Conservation (phyloP, 2,797 vertebrate genomes). For the Sitta carolinensis region DNA sequence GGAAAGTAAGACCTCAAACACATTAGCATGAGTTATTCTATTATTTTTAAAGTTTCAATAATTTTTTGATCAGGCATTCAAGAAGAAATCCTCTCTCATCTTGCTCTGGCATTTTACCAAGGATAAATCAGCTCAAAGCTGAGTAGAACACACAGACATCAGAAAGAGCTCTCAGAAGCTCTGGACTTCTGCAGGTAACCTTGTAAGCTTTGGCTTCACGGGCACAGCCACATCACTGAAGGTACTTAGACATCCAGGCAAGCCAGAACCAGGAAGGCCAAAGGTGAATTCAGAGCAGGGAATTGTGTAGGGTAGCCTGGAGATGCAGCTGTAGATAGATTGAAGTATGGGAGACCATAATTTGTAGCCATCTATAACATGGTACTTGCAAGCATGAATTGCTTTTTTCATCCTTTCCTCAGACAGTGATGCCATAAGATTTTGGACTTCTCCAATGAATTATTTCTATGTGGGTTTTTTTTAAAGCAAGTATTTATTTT, state of each 20-base stretch:
- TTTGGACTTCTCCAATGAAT: slow-evolving; percentile 2
- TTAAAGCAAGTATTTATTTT: slow-evolving; percentile 56
- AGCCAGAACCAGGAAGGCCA: not conserved
- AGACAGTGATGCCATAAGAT: not conserved
- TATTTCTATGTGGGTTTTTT: not conserved
- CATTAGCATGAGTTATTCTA: not conserved
- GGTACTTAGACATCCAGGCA: not conserved
- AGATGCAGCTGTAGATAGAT: not conserved
- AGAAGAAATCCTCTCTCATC: not conserved
- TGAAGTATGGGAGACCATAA: not conserved
- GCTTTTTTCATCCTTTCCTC: not conserved
- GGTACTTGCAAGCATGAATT: not conserved
- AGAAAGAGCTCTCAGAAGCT: not conserved
- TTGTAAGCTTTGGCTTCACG: not conserved
- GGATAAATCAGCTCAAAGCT: not conserved
- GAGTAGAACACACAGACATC: rapidly evolving
- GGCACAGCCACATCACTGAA: not conserved
- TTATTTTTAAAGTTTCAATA: not conserved
- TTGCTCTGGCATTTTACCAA: not conserved
- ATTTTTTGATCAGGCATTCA: not conserved
- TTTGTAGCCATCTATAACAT: not conserved
- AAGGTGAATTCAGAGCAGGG: not conserved
- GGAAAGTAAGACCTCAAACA: not conserved
- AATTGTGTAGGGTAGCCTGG: not conserved
- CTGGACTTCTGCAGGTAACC: not conserved